A percentile compares a stretch with the other conserved stretches of the same genome.
Conservation (phyloP, 1,140 invertebrate species). For the Calliphora vicina region DNA sequence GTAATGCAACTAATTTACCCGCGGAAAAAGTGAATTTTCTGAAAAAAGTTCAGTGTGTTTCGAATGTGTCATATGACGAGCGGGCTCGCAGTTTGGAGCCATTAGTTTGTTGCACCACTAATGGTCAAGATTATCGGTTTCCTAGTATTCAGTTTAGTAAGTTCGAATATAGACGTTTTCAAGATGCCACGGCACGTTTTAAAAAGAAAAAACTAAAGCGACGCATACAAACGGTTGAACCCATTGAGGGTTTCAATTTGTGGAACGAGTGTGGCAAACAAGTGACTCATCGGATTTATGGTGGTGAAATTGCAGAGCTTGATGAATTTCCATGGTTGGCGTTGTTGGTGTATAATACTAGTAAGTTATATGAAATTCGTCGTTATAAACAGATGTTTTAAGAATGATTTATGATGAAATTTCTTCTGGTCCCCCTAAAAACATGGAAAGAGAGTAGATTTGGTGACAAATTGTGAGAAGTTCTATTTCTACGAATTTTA, state of each 20-base stretch:
- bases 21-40: constrained; percentile 59
- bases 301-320: constrained; percentile 65
- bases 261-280: constrained; percentile 62
- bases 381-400: no score
- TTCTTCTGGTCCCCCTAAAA: no score
- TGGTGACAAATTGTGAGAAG: no score
- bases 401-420: no score
- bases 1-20: constrained; percentile 53
- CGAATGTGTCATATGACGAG: constrained; percentile 33
- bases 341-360: constrained; percentile 70
- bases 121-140: constrained; percentile 56
- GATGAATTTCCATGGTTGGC: constrained; percentile 76
- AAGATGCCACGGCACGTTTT: constrained; percentile 51
- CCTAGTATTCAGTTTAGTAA: constrained; percentile 57
- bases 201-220: constrained; percentile 57
- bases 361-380: constrained; percentile 45
- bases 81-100: constrained; percentile 39
- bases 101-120: constrained; percentile 56
- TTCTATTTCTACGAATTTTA: no score
- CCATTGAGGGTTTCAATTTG: constrained; percentile 51
- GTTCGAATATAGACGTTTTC: constrained; percentile 57
- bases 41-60: constrained; percentile 58
- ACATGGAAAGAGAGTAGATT: no score
- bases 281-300: constrained; percentile 63
- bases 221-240: constrained; percentile 56